phyloP scores from a whole-genome alignment of 2,113 vertebrate species.

The Tachycineta bicolor region DNA sequence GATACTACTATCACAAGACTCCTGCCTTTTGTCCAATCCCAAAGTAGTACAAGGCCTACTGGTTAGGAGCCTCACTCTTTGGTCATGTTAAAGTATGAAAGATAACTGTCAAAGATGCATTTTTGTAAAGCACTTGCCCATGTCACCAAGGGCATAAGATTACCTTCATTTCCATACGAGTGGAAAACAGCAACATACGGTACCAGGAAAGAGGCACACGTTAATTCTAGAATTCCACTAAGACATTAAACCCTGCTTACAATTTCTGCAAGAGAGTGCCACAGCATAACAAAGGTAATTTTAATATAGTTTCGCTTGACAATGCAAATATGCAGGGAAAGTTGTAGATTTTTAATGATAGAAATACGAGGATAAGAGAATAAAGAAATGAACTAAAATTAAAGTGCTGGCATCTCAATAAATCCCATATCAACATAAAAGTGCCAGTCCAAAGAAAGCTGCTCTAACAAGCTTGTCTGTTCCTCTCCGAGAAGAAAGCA shows the following conservation, averaged over 20 bases:
- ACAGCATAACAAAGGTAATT: not conserved
- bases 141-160: not conserved
- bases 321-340: not conserved
- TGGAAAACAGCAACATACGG: conserved; percentile 48
- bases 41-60: conserved; percentile 48
- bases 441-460: conserved; percentile 50
- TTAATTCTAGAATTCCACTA: not conserved
- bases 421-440: conserved; percentile 29
- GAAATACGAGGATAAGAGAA: not conserved
- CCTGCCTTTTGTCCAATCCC: conserved; percentile 70
- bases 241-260: not conserved
- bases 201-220: not conserved
- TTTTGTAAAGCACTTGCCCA: conserved; percentile 41
- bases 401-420: conserved; percentile 18
- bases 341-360: not conserved
- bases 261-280: not conserved
- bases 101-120: conserved; percentile 49
- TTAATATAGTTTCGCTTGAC: not conserved
- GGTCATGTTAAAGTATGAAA: conserved; percentile 54
- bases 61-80: conserved; percentile 56
- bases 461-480: conserved; percentile 55
- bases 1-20: conserved; percentile 69
- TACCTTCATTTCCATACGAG: conserved; percentile 51
- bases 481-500: conserved; percentile 45
- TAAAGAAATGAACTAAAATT: conserved; percentile 21